Percentiles rank a stretch among this genome's conserved stretches.
These are phyloP conservation scores for Drosophila melanosoma DNA, from an alignment of 2,888 invertebrate genomes.

Conservation along the genomic window DNA sequence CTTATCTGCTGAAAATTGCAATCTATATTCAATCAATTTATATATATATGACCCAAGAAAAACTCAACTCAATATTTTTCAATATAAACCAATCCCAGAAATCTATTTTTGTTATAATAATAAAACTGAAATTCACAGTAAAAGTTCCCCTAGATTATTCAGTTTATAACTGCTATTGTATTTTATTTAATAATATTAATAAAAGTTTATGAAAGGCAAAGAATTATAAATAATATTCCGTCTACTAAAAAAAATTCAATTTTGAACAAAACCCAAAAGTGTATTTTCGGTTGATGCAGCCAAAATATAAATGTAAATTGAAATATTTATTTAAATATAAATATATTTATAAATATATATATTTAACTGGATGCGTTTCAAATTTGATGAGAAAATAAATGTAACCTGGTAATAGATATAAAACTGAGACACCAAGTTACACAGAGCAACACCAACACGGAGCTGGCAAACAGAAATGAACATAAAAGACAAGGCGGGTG, in stretches of 20 bases:
- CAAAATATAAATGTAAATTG: too few species aligned
- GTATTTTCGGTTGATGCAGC: too few species aligned
- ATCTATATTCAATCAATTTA: too few species aligned
- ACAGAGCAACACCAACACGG: conserved; percentile 24
- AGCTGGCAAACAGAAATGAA: conserved; percentile 27
- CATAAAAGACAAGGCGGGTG: conserved; percentile 48
- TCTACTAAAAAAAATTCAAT: background rate
- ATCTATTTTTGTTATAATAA: background rate
- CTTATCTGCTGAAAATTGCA: too few species aligned
- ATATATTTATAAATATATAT: background rate
- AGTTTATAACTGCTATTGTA: background rate
- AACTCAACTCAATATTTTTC: background rate
- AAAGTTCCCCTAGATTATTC: background rate
- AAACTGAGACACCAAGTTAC: conserved; percentile 13
- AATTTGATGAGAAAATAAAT: background rate
- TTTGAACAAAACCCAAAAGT: too few species aligned
- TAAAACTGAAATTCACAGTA: background rate
- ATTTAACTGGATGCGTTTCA: background rate
- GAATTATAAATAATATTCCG: background rate
- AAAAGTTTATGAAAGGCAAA: background rate
- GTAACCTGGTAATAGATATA: background rate
- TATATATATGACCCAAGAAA: too few species aligned
- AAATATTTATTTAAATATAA: too few species aligned
- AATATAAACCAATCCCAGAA: background rate
- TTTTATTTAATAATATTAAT: background rate